Evolutionary conservation across 1,140 invertebrate species (phyloP).

Genomic region (Microvelia longipes): DNA sequence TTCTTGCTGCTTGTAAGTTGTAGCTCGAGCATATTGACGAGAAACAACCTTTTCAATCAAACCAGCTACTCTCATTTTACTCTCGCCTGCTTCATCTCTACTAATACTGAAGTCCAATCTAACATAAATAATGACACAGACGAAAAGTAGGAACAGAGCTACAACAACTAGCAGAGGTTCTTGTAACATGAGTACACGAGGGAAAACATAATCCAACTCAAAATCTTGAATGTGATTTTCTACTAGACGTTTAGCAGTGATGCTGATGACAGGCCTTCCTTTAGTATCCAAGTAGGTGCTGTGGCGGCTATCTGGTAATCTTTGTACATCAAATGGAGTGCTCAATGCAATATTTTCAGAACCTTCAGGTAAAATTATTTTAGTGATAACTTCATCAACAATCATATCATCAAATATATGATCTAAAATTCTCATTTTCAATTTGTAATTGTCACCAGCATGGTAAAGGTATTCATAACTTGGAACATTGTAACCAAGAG

Average conservation of each 20-base stretch:
- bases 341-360: constrained; percentile 62
- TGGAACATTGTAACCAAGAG: constrained; percentile 92
- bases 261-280: constrained; percentile 74
- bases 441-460: constrained; percentile 56
- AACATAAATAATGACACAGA: constrained; percentile 85
- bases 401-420: constrained; percentile 95
- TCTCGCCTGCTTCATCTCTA: constrained; percentile 38
- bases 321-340: constrained; percentile 65
- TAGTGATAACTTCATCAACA: constrained; percentile 76
- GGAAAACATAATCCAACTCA: constrained; percentile 69
- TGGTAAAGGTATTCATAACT: constrained; percentile 89
- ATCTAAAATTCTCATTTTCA: constrained; percentile 87
- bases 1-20: constrained; percentile 46
- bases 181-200: constrained; percentile 68
- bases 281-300: constrained; percentile 91
- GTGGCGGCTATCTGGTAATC: constrained; percentile 58
- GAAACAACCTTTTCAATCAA: constrained; percentile 39
- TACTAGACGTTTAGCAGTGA: constrained; percentile 78
- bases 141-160: constrained; percentile 80
- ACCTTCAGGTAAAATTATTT: constrained; percentile 90
- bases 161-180: constrained; percentile 79
- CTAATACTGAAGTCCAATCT: constrained; percentile 88
- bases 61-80: constrained; percentile 36
- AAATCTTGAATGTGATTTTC: constrained; percentile 85
- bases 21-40: constrained; percentile 43